Conservation (phyloP, 2,113 vertebrate species). For the Choloepus hoffmanni region DNA sequence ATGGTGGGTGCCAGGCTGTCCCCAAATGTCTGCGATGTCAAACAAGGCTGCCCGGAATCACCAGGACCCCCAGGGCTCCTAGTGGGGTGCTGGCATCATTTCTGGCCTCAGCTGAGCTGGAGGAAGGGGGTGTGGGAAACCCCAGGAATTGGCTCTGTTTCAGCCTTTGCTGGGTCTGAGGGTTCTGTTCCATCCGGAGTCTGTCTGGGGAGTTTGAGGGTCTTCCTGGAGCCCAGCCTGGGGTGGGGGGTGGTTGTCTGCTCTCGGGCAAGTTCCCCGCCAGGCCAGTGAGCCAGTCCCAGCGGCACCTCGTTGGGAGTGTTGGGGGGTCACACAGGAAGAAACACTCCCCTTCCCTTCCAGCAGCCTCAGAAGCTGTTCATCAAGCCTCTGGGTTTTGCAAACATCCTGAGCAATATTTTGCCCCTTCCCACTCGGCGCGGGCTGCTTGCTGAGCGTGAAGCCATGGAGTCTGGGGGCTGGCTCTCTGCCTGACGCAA, state of each 20-base stretch:
- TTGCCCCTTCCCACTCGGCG: neutral
- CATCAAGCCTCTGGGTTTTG: neutral
- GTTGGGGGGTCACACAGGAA: neutral
- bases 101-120: neutral
- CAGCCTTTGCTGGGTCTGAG: neutral
- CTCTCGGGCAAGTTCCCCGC: neutral
- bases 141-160: too few species aligned
- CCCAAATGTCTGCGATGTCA: neutral
- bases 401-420: neutral
- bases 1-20: too few species aligned
- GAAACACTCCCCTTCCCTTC: too few species aligned
- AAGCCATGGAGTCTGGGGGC: too few species aligned
- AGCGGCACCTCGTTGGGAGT: fast-evolving
- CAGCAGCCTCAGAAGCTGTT: neutral
- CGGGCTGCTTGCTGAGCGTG: fast-evolving
- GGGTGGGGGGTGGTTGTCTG: too few species aligned
- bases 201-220: neutral
- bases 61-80: fast-evolving
- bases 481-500: neutral
- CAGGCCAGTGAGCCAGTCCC: neutral
- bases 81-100: fast-evolving
- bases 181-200: neutral
- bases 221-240: neutral
- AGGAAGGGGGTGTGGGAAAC: neutral
- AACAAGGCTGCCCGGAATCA: neutral